Conservation (phyloP, 1,140 invertebrate genomes). For the Rhagoletis pomonella region DNA sequence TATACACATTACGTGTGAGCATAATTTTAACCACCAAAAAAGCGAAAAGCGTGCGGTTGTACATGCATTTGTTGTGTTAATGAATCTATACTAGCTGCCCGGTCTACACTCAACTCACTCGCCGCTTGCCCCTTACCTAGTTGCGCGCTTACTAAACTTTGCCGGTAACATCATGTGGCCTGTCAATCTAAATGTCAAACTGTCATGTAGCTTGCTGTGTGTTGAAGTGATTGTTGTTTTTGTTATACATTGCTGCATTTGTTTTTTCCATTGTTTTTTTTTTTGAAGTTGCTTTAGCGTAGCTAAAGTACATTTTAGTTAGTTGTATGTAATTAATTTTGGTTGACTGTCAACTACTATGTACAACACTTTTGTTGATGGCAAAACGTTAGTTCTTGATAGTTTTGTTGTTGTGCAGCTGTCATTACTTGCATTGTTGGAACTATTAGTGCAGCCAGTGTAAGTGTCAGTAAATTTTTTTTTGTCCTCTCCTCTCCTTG, state of each 20-base stretch:
- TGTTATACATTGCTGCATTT: not conserved
- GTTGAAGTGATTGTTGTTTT: constrained; percentile 7
- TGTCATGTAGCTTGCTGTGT: constrained; percentile 32
- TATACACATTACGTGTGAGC: too few species aligned
- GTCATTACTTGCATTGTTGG: constrained; percentile 43
- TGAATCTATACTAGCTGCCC: not conserved
- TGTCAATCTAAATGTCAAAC: constrained; percentile 51
- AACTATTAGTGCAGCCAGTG: constrained; percentile 29
- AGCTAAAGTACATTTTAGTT: constrained; percentile 42
- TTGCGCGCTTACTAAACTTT: not conserved
- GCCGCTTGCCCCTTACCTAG: not conserved
- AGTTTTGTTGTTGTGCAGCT: constrained; percentile 9
- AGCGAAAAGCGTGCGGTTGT: not conserved
- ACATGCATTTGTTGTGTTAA: not conserved
- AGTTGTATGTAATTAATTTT: constrained; percentile 51
- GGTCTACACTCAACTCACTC: not conserved
- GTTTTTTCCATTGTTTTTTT: not conserved
- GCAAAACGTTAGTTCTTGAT: not conserved
- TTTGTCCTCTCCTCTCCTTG: not conserved
- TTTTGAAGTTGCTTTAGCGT: not conserved
- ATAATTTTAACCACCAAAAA: not conserved
- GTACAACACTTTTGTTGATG: constrained; percentile 35
- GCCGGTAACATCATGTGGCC: constrained; percentile 14
- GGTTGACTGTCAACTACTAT: constrained; percentile 27
- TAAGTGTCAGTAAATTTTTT: constrained; percentile 24